phyloP scores from a whole-genome alignment of 2,797 vertebrate species.

The Margarornis squamiger region DNA sequence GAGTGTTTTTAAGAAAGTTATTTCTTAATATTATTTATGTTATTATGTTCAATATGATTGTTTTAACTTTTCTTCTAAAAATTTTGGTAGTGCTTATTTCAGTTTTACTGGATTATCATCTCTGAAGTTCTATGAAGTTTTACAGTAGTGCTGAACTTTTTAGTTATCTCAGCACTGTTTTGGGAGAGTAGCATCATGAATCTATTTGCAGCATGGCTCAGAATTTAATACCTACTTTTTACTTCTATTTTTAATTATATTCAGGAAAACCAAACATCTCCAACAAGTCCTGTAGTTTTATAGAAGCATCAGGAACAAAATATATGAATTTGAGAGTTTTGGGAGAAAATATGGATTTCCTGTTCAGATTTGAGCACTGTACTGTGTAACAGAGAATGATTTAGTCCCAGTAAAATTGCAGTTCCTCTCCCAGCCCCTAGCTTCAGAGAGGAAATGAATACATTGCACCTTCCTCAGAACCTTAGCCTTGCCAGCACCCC shows the following conservation, averaged over 20 bases:
- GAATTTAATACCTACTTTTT: not conserved
- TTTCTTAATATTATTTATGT: not conserved
- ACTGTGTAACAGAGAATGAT: not conserved
- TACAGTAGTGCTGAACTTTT: not conserved
- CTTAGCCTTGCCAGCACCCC: not conserved
- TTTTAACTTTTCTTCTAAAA: not conserved
- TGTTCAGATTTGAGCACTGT: not conserved
- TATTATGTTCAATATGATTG: not conserved
- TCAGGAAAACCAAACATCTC: not conserved
- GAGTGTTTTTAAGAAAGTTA: not conserved
- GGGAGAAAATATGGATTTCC: not conserved
- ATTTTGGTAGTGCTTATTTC: not conserved
- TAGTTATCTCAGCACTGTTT: not conserved
- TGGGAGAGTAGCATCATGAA: not conserved
- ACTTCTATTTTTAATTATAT: not conserved
- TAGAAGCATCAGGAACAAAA: not conserved
- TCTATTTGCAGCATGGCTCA: not conserved
- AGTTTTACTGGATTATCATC: conserved; percentile 3
- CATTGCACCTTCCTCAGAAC: not conserved
- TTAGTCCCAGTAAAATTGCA: not conserved
- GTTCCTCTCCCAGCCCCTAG: not conserved
- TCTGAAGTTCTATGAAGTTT: not conserved
- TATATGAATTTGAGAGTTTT: not conserved
- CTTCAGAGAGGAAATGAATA: not conserved
- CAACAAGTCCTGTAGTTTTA: not conserved